phyloP scores from a whole-genome alignment of 2,113 vertebrate genomes.

The Raja brachyura region DNA sequence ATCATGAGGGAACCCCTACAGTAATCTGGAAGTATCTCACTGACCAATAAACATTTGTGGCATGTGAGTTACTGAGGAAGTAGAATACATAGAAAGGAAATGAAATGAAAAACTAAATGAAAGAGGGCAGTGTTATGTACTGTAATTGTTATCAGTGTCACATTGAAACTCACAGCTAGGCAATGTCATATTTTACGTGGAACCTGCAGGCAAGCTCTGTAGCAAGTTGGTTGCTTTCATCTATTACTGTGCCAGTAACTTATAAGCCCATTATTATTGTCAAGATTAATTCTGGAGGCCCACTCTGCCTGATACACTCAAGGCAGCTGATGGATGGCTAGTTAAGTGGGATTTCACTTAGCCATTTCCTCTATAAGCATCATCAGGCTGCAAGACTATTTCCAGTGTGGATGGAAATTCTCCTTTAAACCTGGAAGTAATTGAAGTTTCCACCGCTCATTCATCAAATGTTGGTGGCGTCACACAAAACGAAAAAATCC shows the following conservation, averaged over 20 bases:
- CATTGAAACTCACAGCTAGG: not conserved
- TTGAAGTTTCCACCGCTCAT: constrained; percentile 11
- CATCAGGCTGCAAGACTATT: not conserved
- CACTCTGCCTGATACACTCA: not conserved
- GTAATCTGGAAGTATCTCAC: not conserved
- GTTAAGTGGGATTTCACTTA: not conserved
- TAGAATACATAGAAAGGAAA: not conserved
- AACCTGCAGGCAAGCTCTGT: constrained; percentile 4
- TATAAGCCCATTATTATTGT: constrained; percentile 25
- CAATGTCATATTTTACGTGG: not conserved
- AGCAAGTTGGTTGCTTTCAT: not conserved
- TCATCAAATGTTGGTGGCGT: not conserved
- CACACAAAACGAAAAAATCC: not conserved
- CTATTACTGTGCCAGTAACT: constrained; percentile 3
- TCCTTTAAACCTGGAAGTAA: not conserved
- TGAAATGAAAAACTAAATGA: not conserved
- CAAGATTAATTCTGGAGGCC: constrained; percentile 8
- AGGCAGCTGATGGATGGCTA: not conserved
- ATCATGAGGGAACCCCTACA: not conserved
- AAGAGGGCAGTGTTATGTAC: not conserved
- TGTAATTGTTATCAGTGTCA: not conserved
- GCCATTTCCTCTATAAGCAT: not conserved
- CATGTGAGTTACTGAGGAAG: not conserved
- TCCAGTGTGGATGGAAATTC: constrained; percentile 4
- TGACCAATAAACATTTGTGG: not conserved